Evolutionary conservation across 2,797 vertebrate genomes (phyloP).

Genomic region (Ptychadena robeensis): DNA sequence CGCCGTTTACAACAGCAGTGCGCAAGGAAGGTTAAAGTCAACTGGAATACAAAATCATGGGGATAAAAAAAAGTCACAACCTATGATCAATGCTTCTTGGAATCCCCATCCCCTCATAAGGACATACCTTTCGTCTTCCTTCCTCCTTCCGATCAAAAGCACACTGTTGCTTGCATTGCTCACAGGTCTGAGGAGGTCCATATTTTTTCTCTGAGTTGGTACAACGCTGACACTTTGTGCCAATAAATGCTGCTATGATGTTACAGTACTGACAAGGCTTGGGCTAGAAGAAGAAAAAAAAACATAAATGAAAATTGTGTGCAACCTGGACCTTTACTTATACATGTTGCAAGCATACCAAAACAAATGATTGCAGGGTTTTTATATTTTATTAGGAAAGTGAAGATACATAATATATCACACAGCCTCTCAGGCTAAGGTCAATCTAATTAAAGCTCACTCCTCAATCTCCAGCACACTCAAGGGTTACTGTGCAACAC

Average conservation of each 20-base stretch:
- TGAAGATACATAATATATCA: too few species aligned
- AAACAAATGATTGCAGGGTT: too few species aligned
- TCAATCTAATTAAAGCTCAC: too few species aligned
- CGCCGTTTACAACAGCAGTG: too few species aligned
- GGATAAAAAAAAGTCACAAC: too few species aligned
- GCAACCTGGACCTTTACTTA: too few species aligned
- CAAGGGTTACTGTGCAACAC: too few species aligned
- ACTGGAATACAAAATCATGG: background rate
- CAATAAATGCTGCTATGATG: slow-evolving; percentile 98
- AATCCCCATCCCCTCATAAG: too few species aligned
- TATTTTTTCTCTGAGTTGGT: slow-evolving; percentile 99
- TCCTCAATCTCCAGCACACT: too few species aligned
- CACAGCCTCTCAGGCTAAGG: too few species aligned
- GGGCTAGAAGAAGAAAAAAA: slow-evolving; percentile 76
- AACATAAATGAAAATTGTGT: background rate
- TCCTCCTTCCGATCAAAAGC: slow-evolving; percentile 98
- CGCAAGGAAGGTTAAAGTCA: background rate
- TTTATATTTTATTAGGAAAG: too few species aligned
- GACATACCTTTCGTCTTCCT: slow-evolving; percentile 89
- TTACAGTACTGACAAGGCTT: slow-evolving; percentile 99
- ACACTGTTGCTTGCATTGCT: slow-evolving; percentile 98
- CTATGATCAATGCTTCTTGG: background rate
- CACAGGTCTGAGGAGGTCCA: slow-evolving; percentile 95
- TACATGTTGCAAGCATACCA: background rate
- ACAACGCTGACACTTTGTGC: slow-evolving; percentile 98